Evolutionary conservation across 1,140 invertebrate species (phyloP), one percentile per base, ranked within the genome.

Genomic region (Caenorhabditis briggsae): DNA sequence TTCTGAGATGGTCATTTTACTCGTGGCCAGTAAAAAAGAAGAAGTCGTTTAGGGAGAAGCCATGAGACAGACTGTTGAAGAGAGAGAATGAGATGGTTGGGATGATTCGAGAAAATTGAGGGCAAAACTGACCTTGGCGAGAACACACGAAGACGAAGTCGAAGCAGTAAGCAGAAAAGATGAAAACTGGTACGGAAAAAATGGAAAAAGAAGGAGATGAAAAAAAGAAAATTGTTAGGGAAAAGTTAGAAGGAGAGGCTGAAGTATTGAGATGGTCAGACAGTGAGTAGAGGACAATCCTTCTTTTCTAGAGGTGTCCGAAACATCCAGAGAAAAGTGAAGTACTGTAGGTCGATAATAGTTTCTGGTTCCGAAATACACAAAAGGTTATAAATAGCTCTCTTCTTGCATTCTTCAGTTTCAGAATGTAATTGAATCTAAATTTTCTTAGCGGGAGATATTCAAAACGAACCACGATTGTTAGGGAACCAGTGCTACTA

Each of bases 161-260:
- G 41, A 50, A 78, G 70, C 16, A 78, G 70, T 78, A 78, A 78
- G 70, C 70, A 78, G 70, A 78, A 78, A 78, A 53, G 70, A 50
- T 78, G 46, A 78, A 78, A 78, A 78, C 70, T 78, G 70, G 70
- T 78, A 78, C 70, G 82, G 82, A 83, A 61, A 61, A 82, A 58
- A 53, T 46, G 43, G 12, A 25, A 41, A 16, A 14, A 83, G 82
- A 48, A 56, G 55, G 11, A 83, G 53, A 83, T 33, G 82, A 46
- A 83, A 23, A n/a, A 48, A 83, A 58, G 82, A 83, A 20, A 25
- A 20, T 9, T 5, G 48, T 50, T 12, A 14, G 5, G 46, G 23
- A 82, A 41, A 25, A 82, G 20, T 11, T 16, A 23, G 7, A 50
- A 14, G 46, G 50, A 48, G 50, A 82, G 48, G 74, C 50, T 14